These are phyloP conservation scores for Gymnothorax reevesii DNA, from an alignment of 2,797 vertebrate genomes.

Conservation along the genomic window DNA sequence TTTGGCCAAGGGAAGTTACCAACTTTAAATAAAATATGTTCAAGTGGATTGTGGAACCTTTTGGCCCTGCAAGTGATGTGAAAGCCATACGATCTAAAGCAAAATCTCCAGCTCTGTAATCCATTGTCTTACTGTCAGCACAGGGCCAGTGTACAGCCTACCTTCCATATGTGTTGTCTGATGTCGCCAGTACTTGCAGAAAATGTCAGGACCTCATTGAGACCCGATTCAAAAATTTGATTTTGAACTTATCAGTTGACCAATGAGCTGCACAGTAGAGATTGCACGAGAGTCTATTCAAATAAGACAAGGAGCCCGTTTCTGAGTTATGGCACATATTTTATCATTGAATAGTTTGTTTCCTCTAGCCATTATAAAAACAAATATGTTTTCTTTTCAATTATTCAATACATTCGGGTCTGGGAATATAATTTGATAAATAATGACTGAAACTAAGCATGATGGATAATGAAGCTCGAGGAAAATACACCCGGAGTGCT, in stretches of 20 bases:
- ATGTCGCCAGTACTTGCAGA: too few species aligned
- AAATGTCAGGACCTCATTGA: too few species aligned
- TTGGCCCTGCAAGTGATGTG: not conserved
- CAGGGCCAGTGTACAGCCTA: not conserved
- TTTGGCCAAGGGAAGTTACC: not conserved
- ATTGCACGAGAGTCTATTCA: not conserved
- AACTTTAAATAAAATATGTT: not conserved
- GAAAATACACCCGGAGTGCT: not conserved
- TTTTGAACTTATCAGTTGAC: too few species aligned
- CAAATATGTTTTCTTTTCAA: not conserved
- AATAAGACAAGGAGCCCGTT: not conserved
- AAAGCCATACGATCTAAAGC: not conserved
- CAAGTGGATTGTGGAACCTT: not conserved
- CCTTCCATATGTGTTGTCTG: too few species aligned
- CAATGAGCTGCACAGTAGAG: not conserved
- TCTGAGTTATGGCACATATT: not conserved
- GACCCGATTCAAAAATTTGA: too few species aligned
- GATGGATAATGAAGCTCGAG: not conserved
- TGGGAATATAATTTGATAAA: not conserved
- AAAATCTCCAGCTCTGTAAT: not conserved
- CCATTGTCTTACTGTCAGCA: not conserved
- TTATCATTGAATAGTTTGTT: not conserved
- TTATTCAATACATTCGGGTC: not conserved
- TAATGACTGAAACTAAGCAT: not conserved
- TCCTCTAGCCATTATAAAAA: not conserved